Evolutionary conservation across 2,888 invertebrate genomes (phyloP).

Genomic region (Pogonocherus hispidulus): DNA sequence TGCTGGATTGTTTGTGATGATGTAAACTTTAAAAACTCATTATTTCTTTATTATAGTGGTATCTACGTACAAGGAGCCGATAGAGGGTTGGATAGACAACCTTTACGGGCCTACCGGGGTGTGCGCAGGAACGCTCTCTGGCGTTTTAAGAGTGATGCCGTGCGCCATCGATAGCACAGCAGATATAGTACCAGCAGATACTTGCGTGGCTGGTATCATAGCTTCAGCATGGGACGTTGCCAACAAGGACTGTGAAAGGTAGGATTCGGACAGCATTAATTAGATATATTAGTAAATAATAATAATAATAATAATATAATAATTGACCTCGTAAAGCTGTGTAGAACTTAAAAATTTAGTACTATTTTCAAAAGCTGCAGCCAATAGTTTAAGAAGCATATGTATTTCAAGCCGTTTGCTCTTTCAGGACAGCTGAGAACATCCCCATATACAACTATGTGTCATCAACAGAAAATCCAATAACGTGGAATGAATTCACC

Average conservation of each 20-base stretch:
- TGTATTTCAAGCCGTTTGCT: not conserved
- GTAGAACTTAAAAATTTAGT: too few relatives aligned
- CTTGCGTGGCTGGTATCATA: slow-evolving; percentile 75
- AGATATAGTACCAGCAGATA: slow-evolving; percentile 79
- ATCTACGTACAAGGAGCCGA: slow-evolving; percentile 66
- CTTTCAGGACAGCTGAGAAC: slow-evolving; percentile 45
- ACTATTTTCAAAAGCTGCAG: too few relatives aligned
- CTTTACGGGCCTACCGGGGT: slow-evolving; percentile 77
- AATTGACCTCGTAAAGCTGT: too few relatives aligned
- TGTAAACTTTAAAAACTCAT: too few relatives aligned
- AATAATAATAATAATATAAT: too few relatives aligned
- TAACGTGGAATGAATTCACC: slow-evolving; percentile 84
- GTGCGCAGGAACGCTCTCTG: slow-evolving; percentile 69
- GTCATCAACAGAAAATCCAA: slow-evolving; percentile 82
- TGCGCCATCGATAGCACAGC: slow-evolving; percentile 70
- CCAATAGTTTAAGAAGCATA: not conserved
- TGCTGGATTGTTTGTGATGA: too few relatives aligned
- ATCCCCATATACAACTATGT: slow-evolving; percentile 87
- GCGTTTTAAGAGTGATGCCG: slow-evolving; percentile 73
- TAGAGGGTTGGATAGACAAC: slow-evolving; percentile 78
- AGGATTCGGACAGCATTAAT: too few relatives aligned
- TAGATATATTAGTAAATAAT: too few relatives aligned
- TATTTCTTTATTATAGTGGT: slow-evolving; percentile 53
- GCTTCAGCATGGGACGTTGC: slow-evolving; percentile 72
- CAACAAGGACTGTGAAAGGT: slow-evolving; percentile 13